Conservation (phyloP, 2,797 vertebrate genomes). For the Catostomus latipinnis region DNA sequence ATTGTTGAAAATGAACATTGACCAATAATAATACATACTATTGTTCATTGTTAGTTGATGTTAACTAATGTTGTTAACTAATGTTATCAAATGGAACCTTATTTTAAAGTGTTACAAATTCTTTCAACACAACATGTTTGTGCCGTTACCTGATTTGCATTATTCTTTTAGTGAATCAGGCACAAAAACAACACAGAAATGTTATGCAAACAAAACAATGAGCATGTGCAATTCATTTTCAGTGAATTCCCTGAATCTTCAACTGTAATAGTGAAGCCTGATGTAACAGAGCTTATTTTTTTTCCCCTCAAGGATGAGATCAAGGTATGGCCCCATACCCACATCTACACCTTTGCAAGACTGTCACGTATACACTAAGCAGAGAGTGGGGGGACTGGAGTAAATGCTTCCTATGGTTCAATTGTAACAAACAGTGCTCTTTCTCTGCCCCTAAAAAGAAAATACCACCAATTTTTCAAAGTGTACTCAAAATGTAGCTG, state of each 20-base stretch:
- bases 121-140: too few relatives aligned
- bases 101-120: too few relatives aligned
- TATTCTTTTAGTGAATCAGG: too few relatives aligned
- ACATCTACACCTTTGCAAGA: constrained; percentile 36
- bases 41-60: too few relatives aligned
- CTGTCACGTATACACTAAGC: constrained; percentile 39
- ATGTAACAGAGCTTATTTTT: constrained; percentile 19
- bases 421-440: not conserved
- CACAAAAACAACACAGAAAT: too few relatives aligned
- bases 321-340: constrained; percentile 40
- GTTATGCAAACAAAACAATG: too few relatives aligned
- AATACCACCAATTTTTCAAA: constrained; percentile 14
- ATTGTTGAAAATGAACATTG: too few relatives aligned
- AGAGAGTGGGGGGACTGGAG: not conserved
- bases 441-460: constrained; percentile 14
- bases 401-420: constrained; percentile 18
- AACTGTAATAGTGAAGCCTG: not conserved
- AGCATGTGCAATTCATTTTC: too few relatives aligned
- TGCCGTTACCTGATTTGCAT: too few relatives aligned
- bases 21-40: too few relatives aligned
- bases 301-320: constrained; percentile 30
- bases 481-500: not conserved
- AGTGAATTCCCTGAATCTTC: not conserved
- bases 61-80: too few relatives aligned
- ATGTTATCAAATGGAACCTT: too few relatives aligned